Evolutionary conservation across 1,140 invertebrate species (phyloP), one percentile per base, ranked within the genome.

Genomic region (Cyphomyrmex costatus): DNA sequence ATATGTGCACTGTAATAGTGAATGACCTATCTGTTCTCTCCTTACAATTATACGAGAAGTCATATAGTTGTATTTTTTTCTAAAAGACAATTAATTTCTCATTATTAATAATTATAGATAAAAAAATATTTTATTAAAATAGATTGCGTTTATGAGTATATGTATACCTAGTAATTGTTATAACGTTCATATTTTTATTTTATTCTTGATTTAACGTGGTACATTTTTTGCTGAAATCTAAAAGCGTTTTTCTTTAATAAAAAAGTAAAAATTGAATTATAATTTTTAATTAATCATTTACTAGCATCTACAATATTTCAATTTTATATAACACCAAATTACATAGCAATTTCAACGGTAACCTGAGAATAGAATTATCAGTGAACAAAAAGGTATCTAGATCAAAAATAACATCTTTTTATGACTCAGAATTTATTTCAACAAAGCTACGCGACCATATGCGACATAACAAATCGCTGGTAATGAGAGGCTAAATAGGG

Each of bases 401-500:
- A 70, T 33, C 10, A 70, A 68, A 80, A 80, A 16, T 65, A 71
- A 16, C 0, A 3, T n/a, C 42, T 80, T 53, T 80, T 53, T 16
- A 71, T 14, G 4, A 53, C 3, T 49, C 70, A 80, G 10, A 80
- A 51, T 53, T 5, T 60, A 42, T 56, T 80, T 80, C 33, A 80
- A 80, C 49, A 21, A 80, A 16, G n/a, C 33, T 33, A 80, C 60
- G 42, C n/a, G 14, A 30, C 65, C 53, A 85, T 88, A 87, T 76
- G 86, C 30, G 73, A 46, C 86, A 83, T 91, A 92, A 92, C 89
- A 91, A 92, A 92, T 91, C 88, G 88, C 88, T 78, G 58, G 90
- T 91, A 92, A 92, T 88, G 91, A 92, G 91, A 92, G 92, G 79
- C 88, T 89, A 91, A 92, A 91, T 90, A 90, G 87, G 58, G 63